Conservation (phyloP, 2,113 vertebrate species). For the Gymnocephalus cernua region DNA sequence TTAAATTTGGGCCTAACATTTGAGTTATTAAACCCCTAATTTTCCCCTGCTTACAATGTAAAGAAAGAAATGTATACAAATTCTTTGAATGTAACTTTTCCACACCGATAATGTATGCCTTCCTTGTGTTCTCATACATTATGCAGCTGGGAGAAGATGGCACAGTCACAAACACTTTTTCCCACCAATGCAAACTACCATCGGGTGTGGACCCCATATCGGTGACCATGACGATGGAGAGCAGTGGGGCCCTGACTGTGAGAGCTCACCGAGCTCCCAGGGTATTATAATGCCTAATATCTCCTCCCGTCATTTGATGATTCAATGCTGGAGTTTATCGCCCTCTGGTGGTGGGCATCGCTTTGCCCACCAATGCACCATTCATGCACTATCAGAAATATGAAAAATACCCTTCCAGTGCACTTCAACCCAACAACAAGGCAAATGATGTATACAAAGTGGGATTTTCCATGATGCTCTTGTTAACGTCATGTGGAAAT, state of each 20-base stretch:
- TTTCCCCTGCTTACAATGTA: background rate
- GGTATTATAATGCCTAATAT: background rate
- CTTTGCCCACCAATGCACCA: too few species aligned
- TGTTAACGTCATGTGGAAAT: background rate
- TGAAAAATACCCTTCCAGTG: background rate
- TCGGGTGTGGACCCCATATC: constrained; percentile 92
- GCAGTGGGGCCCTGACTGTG: constrained; percentile 86
- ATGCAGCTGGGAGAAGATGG: constrained; percentile 87
- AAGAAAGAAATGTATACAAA: background rate
- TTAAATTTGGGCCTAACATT: background rate
- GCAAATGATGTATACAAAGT: background rate
- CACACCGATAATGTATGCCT: too few species aligned
- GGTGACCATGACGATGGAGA: constrained; percentile 85
- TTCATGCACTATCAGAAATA: background rate
- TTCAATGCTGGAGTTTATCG: constrained; percentile 5
- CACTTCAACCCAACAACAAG: background rate
- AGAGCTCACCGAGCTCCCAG: constrained; percentile 88
- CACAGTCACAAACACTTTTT: constrained; percentile 89
- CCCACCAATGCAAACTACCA: constrained; percentile 91
- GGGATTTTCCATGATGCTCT: background rate
- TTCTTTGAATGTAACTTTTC: background rate
- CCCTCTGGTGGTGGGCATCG: constrained; percentile 22
- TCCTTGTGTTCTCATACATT: background rate
- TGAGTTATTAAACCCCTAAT: background rate
- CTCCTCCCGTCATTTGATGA: background rate